A percentile compares a stretch with the other conserved stretches of the same genome.
These are phyloP conservation scores for Brachyistius frenatus DNA, from an alignment of 2,113 vertebrate species.

Conservation along the genomic window DNA sequence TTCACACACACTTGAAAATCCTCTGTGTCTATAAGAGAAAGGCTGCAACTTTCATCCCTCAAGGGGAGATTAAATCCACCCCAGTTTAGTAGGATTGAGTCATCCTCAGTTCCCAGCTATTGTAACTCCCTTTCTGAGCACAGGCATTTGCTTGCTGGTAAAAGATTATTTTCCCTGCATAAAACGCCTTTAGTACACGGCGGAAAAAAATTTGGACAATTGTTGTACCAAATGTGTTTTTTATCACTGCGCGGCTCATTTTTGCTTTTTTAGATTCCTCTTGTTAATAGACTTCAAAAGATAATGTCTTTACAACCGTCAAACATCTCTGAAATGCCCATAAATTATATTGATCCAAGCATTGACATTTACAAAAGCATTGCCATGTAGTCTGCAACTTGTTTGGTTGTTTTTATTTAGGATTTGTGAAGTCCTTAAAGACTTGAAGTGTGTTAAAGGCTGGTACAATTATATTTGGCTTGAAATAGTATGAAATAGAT, in stretches of 20 bases:
- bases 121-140: conserved; percentile 62
- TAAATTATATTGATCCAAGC: conserved; percentile 17
- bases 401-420: background rate
- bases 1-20: conserved; percentile 23
- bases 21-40: conserved; percentile 16
- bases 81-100: conserved; percentile 52
- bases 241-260: conserved; percentile 47
- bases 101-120: conserved; percentile 44
- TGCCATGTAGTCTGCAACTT: conserved; percentile 19
- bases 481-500: background rate
- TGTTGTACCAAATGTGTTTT: conserved; percentile 61
- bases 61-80: conserved; percentile 28
- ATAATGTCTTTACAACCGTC: conserved; percentile 20
- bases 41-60: conserved; percentile 16
- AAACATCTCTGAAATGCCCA: conserved; percentile 16
- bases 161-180: conserved; percentile 54
- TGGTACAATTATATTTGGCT: conserved; percentile 1
- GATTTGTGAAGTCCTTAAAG: conserved; percentile 2
- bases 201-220: conserved; percentile 41
- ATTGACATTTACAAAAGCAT: background rate
- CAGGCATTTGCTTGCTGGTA: conserved; percentile 61
- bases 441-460: background rate
- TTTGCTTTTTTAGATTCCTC: conserved; percentile 38
- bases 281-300: conserved; percentile 44
- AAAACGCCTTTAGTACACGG: conserved; percentile 56